A percentile compares a stretch with the other conserved stretches of the same genome.
phyloP scores from a whole-genome alignment of 2,888 invertebrate genomes.

The Cyaniris semiargus region DNA sequence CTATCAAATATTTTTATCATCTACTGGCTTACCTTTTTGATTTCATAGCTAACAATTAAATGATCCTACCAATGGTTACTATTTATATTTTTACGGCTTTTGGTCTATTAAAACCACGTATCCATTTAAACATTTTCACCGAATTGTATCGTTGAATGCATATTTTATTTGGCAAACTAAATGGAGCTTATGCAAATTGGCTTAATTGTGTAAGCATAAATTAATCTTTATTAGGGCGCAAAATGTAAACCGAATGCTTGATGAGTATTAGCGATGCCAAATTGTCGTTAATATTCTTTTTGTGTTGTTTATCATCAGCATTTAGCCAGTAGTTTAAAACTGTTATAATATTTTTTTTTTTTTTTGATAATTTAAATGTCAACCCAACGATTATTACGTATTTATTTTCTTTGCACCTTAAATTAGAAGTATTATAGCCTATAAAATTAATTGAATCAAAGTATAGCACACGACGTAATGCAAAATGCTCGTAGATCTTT shows the following conservation, averaged over 20 bases:
- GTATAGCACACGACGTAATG: too few species aligned
- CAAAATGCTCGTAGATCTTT: too few species aligned
- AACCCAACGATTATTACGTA: too few species aligned
- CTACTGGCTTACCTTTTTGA: background rate
- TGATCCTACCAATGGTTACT: background rate
- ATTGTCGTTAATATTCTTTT: background rate
- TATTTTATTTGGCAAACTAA: conserved; percentile 29
- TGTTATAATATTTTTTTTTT: too few species aligned
- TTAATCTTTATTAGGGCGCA: conserved; percentile 31
- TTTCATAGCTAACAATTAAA: background rate
- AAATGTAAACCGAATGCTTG: conserved; percentile 16
- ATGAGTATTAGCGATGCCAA: background rate
- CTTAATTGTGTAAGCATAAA: conserved; percentile 33
- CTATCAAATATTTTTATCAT: background rate
- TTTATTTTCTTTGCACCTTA: too few species aligned
- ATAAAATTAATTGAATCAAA: too few species aligned
- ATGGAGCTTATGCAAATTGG: conserved; percentile 32
- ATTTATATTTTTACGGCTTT: background rate
- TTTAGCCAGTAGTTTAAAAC: background rate
- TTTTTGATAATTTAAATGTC: too few species aligned
- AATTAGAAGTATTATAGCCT: too few species aligned
- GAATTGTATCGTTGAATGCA: conserved; percentile 9
- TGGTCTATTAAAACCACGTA: background rate
- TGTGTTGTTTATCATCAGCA: background rate
- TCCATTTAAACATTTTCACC: conserved; percentile 8